Conservation (phyloP, 2,113 vertebrate genomes). For the Callipepla squamata region DNA sequence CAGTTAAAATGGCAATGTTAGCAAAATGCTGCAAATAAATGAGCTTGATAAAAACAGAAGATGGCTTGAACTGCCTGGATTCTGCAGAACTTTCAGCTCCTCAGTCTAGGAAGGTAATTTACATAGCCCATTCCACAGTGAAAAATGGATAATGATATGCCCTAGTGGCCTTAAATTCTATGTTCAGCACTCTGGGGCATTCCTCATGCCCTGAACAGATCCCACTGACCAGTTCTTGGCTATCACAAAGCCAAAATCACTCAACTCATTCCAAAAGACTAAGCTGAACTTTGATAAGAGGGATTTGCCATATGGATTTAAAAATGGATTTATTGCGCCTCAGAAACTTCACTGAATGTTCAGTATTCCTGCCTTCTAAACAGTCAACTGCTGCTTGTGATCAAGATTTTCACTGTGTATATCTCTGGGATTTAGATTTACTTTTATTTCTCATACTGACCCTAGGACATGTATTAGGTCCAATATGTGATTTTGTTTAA, state of each 20-base stretch:
- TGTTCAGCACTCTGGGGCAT: constrained; percentile 25
- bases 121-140: not conserved
- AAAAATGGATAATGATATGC: not conserved
- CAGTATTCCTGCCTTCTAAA: not conserved
- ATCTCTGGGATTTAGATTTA: not conserved
- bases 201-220: constrained; percentile 2
- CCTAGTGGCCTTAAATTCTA: not conserved
- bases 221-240: not conserved
- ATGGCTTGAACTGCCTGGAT: not conserved
- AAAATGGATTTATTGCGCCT: not conserved
- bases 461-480: not conserved
- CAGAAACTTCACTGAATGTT: not conserved
- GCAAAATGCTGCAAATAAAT: constrained; percentile 45
- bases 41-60: constrained; percentile 38
- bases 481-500: not conserved
- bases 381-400: not conserved
- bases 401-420: not conserved
- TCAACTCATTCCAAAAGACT: not conserved
- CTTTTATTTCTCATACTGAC: not conserved
- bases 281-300: not conserved
- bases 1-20: not conserved
- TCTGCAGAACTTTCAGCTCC: not conserved
- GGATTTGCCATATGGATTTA: not conserved
- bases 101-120: not conserved
- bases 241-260: not conserved